These are phyloP conservation scores for Lepidurus arcticus DNA, from an alignment of 1,140 invertebrate genomes.

Conservation along the genomic window DNA sequence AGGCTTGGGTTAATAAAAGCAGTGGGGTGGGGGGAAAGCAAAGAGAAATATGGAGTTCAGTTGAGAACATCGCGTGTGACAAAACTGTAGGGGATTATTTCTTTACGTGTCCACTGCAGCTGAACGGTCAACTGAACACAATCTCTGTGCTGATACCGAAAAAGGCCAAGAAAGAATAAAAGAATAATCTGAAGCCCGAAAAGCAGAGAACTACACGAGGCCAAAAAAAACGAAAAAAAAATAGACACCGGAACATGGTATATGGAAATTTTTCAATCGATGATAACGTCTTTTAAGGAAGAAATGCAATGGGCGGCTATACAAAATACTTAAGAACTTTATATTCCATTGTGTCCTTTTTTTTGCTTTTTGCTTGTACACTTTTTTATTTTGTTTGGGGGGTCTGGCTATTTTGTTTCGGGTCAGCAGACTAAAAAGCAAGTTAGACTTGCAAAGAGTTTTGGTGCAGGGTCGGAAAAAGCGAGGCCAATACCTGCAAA, in stretches of 20 bases:
- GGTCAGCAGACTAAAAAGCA: too few species aligned
- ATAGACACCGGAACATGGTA: background rate
- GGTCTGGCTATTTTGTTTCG: background rate
- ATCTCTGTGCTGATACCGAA: background rate
- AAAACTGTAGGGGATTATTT: slow-evolving; percentile 5
- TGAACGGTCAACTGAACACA: background rate
- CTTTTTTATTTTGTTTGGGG: background rate
- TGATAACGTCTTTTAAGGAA: slow-evolving; percentile 5
- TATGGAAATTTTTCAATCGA: slow-evolving; percentile 14
- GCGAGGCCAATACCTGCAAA: too few species aligned
- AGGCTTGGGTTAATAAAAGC: background rate
- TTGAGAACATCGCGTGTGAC: background rate
- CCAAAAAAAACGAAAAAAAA: background rate
- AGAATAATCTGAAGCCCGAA: background rate
- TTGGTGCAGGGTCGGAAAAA: too few species aligned
- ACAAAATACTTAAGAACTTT: background rate
- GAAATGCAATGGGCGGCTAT: slow-evolving; percentile 14
- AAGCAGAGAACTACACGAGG: background rate
- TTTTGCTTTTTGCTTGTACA: background rate
- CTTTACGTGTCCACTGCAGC: slow-evolving; percentile 17
- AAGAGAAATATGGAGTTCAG: background rate
- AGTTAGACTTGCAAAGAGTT: too few species aligned
- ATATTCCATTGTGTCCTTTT: background rate
- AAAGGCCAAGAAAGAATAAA: background rate
- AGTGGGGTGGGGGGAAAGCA: background rate